A percentile compares a stretch with the other conserved stretches of the same genome.
Conservation (phyloP, 2,797 vertebrate species). For the Toxotes lorentzi region DNA sequence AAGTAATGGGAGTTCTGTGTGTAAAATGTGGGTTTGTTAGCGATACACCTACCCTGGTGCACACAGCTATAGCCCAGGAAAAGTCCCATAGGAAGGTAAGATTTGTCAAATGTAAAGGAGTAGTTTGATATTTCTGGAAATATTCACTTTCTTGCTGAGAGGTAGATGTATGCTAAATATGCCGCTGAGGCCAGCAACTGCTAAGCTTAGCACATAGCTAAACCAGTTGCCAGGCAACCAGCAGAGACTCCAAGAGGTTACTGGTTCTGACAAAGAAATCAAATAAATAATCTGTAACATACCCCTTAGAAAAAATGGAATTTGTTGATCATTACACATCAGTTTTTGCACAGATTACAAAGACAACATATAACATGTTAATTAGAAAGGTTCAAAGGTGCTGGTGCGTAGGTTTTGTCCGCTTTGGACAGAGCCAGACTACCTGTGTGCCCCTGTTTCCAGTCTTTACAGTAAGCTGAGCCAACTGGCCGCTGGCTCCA, state of each 20-base stretch:
- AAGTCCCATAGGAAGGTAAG: neutral
- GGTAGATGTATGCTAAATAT: neutral
- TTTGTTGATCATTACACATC: neutral
- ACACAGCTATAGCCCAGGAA: neutral
- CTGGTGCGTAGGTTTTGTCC: neutral
- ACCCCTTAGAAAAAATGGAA: neutral
- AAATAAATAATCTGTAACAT: neutral
- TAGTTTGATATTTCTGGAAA: neutral
- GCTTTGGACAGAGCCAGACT: neutral
- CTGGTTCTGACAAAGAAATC: neutral
- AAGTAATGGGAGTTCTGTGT: neutral
- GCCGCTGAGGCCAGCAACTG: neutral
- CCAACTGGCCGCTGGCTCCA: neutral
- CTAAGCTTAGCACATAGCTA: too few relatives aligned
- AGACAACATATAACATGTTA: neutral
- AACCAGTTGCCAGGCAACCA: conserved; percentile 7
- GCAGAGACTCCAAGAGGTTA: neutral
- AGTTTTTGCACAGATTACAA: neutral
- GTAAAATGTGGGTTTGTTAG: neutral
- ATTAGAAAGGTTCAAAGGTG: neutral
- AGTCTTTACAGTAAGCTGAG: neutral
- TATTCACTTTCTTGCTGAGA: neutral
- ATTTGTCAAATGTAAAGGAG: neutral
- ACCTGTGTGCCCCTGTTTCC: too few relatives aligned
- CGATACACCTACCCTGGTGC: neutral